phyloP scores from a whole-genome alignment of 2,113 vertebrate genomes.

The Formicarius rufipectus region DNA sequence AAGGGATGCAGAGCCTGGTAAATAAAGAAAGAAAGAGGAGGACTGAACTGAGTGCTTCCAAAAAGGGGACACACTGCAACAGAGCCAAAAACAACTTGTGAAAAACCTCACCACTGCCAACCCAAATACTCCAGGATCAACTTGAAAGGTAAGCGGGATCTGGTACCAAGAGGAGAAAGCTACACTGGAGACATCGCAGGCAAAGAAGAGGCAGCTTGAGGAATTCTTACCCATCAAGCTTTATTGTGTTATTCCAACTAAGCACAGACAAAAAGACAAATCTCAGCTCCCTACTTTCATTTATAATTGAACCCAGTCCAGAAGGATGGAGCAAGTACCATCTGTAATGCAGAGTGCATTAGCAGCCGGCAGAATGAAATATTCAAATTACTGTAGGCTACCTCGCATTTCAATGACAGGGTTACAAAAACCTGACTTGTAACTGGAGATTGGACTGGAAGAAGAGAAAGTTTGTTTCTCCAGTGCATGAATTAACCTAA shows the following conservation, averaged over 20 bases:
- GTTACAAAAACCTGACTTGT: conserved; percentile 69
- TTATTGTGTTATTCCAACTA: conserved; percentile 81
- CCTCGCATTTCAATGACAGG: conserved; percentile 75
- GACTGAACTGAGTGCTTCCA: background rate
- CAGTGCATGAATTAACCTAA: conserved; percentile 50
- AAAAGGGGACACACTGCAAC: background rate
- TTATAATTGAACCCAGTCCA: conserved; percentile 83
- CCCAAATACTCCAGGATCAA: background rate
- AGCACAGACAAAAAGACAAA: conserved; percentile 86
- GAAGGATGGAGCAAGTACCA: conserved; percentile 78
- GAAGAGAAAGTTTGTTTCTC: conserved; percentile 63
- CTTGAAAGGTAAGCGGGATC: background rate
- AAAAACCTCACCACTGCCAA: background rate
- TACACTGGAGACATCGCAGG: background rate
- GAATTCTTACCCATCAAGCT: conserved; percentile 75
- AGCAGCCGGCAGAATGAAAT: conserved; percentile 81
- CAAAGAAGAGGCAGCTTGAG: conserved; percentile 65
- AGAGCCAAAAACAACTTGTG: background rate
- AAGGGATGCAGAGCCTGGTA: background rate
- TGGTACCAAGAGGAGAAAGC: background rate
- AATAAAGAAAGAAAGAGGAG: background rate
- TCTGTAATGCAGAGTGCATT: conserved; percentile 78
- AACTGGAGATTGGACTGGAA: conserved; percentile 48
- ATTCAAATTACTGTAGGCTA: conserved; percentile 83
- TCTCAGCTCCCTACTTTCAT: conserved; percentile 82